phyloP scores from a whole-genome alignment of 2,888 invertebrate genomes.

The Oegoconia quadripuncta region DNA sequence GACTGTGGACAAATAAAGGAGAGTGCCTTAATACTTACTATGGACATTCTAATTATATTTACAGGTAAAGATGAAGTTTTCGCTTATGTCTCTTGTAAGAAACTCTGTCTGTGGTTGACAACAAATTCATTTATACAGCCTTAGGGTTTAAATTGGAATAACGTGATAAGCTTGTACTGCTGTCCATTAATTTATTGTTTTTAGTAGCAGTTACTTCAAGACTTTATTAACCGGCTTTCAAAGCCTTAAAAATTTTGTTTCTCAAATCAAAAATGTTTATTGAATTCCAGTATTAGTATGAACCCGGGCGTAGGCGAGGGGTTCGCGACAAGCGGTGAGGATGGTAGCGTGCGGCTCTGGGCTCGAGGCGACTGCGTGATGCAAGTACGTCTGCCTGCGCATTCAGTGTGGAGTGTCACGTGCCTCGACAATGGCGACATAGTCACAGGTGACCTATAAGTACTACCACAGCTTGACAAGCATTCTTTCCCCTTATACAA shows the following conservation, averaged over 20 bases:
- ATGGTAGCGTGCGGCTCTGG: conserved; percentile 92
- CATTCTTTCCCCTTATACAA: no score
- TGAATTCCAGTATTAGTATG: conserved; percentile 71
- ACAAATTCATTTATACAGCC: no score
- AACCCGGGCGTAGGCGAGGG: conserved; percentile 71
- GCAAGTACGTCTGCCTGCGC: conserved; percentile 87
- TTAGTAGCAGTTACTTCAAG: no score
- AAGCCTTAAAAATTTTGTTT: no score
- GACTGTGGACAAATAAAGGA: conserved; percentile 90
- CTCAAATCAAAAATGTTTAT: conserved; percentile 1
- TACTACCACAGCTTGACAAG: no score
- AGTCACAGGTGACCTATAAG: conserved; percentile 83
- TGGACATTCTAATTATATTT: conserved; percentile 94
- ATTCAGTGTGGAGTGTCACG: conserved; percentile 93
- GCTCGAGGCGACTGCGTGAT: conserved; percentile 79
- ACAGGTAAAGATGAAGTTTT: conserved; percentile 72
- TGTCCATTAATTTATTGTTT: no score
- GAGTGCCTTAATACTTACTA: conserved; percentile 86
- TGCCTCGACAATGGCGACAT: conserved; percentile 93
- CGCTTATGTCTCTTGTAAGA: no score
- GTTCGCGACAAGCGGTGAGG: conserved; percentile 93
- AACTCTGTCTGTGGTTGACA: no score
- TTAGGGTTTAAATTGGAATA: no score
- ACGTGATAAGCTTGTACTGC: no score
- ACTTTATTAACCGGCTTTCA: no score